Base-by-base conservation (phyloP, 1,140 invertebrate genomes). In the Bombus superbus region DNA sequence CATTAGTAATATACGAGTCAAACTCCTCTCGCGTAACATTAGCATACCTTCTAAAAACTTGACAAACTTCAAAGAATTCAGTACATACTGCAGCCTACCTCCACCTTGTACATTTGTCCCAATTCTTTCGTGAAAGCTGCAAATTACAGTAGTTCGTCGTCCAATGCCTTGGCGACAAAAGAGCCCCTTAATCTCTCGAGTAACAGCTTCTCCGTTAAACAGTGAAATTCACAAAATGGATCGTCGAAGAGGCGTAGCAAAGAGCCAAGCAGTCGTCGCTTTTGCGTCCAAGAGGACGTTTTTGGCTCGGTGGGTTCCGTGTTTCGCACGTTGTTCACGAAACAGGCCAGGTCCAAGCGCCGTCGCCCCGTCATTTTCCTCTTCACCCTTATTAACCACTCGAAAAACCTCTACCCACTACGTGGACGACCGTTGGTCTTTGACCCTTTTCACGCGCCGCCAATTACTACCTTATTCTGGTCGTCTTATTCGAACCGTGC, bases 311-410 rank as follows among this genome's bases (percentile, higher is more conserved):
- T 10, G 42, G 18, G 22, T 69, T 77, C 32, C 64, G 22, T 5
- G 74, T 83, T 83, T 78, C 81, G 28, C 74, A 35, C 74, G 62
- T 62, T n/a, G 28, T 53, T 15, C 62, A n/a, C 22, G 35, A 18
- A 69, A 40, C 74, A 78, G 15, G 32, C 42, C n/a, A 32, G 28
- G 35, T 38, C 74, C 47, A 53, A 44, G 25, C 18, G 28, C 4
- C 47, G 62, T 57, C 38, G 28, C 2, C 47, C 32, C 66, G 83
- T 85, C 53, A 85, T 85, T 85, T 85, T 85, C 77, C 83, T 64
- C 83, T 85, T 10, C 40, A 64, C 42, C 53, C 87, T 86, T 86
- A 80, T 89, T 89, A 86, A 73, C 87, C 80, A 88, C 84, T 89
- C 85, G 66, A 74, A 25, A 13, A 11, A 15, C 32, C 18, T 35